Conservation (phyloP, 2,797 vertebrate genomes). For the Arnoldichthys spilopterus region DNA sequence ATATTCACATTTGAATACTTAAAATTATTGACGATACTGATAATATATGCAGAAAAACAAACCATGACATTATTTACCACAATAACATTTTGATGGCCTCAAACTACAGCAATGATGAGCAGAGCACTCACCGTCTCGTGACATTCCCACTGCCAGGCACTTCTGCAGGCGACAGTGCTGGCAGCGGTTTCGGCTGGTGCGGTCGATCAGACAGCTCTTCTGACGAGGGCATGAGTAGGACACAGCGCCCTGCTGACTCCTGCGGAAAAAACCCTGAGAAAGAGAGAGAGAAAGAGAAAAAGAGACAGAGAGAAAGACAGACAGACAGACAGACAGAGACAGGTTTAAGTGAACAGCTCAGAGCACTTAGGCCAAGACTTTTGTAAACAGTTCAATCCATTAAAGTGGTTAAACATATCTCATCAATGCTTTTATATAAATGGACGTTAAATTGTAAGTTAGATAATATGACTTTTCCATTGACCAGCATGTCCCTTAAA, state of each 20-base stretch:
- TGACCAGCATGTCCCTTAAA: background rate
- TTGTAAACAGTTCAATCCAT: background rate
- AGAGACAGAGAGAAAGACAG: conserved; percentile 41
- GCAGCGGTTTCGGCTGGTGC: conserved; percentile 97
- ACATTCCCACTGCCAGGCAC: conserved; percentile 99
- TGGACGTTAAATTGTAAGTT: background rate
- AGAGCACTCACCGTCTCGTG: conserved; percentile 91
- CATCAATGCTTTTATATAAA: background rate
- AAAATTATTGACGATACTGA: background rate
- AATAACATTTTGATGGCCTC: background rate
- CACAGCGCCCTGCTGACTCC: conserved; percentile 99
- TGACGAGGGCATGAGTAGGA: conserved; percentile 98
- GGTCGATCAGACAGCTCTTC: conserved; percentile 99
- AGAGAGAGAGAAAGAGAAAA: background rate
- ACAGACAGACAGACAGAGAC: conserved; percentile 33
- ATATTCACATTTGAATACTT: no score
- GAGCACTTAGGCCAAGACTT: background rate
- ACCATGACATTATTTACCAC: background rate
- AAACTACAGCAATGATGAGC: conserved; percentile 65
- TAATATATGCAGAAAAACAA: background rate
- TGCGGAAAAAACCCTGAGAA: conserved; percentile 95
- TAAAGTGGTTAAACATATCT: background rate
- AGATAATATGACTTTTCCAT: background rate
- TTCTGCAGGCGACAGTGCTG: conserved; percentile 99
- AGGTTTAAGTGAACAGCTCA: background rate